phyloP scores from a whole-genome alignment of 2,113 vertebrate genomes.

The Lepisosteus oculatus region DNA sequence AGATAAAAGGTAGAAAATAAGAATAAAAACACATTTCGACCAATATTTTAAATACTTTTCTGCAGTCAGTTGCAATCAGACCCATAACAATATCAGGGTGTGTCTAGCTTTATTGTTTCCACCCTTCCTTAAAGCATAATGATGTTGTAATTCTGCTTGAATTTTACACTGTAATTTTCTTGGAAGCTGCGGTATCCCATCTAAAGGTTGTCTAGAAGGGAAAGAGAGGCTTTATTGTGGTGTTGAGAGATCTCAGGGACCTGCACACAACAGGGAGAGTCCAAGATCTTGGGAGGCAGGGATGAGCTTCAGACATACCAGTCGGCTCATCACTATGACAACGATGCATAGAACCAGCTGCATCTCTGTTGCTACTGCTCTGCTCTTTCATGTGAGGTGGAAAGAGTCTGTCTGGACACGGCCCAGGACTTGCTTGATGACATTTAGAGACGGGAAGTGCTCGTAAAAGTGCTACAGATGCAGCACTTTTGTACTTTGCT shows the following conservation, averaged over 20 bases:
- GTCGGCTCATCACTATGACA: neutral
- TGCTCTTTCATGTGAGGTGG: no score
- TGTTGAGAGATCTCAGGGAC: neutral
- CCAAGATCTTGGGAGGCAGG: neutral
- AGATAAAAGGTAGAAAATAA: no score
- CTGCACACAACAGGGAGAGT: neutral
- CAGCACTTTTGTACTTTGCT: neutral
- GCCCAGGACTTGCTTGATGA: neutral
- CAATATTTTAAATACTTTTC: no score
- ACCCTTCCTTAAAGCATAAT: neutral
- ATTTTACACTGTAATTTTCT: neutral
- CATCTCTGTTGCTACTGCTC: neutral
- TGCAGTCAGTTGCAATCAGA: no score
- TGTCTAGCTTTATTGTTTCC: no score
- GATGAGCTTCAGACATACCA: neutral
- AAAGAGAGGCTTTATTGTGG: slow-evolving; percentile 8
- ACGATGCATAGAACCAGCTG: neutral
- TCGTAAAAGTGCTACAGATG: slow-evolving; percentile 1
- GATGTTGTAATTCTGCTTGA: neutral
- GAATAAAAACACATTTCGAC: no score
- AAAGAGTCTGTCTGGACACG: no score
- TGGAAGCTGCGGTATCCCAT: neutral
- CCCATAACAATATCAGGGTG: no score
- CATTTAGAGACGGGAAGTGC: neutral
- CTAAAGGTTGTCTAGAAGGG: neutral